These are phyloP conservation scores for Paragorgia papillata DNA, from an alignment of 92 coral and sea anemone genomes.

Conservation along the genomic window DNA sequence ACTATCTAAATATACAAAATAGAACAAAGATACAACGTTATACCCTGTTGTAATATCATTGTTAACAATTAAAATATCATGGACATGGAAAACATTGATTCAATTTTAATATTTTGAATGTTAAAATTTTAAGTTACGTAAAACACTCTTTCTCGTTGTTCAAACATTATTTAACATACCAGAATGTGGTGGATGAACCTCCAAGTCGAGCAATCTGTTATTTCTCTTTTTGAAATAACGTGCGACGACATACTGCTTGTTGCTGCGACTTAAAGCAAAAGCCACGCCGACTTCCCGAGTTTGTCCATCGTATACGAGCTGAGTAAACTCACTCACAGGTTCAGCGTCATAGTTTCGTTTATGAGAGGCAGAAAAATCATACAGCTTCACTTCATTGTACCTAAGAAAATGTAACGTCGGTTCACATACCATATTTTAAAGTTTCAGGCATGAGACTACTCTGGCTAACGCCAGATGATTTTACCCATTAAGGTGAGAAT, in stretches of 20 bases:
- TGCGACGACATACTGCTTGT: conserved; percentile 42
- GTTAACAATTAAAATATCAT: too few species aligned
- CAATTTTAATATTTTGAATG: too few species aligned
- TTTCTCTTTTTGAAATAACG: conserved; percentile 37
- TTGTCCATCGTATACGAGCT: conserved; percentile 38
- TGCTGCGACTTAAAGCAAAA: conserved; percentile 27
- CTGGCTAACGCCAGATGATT: too few species aligned
- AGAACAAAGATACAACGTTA: too few species aligned
- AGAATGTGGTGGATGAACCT: conserved; percentile 39
- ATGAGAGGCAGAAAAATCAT: conserved; percentile 36
- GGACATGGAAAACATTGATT: too few species aligned
- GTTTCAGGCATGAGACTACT: too few species aligned
- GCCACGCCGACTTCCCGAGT: conserved; percentile 45
- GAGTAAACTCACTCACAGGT: conserved; percentile 38
- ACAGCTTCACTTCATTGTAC: conserved; percentile 41
- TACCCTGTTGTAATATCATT: too few species aligned
- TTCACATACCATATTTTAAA: too few species aligned
- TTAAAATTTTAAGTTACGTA: too few species aligned
- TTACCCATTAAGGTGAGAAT: too few species aligned
- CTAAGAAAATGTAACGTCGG: not conserved
- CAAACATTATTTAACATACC: too few species aligned
- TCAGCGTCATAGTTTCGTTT: conserved; percentile 35
- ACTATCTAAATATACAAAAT: not conserved
- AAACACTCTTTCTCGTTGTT: too few species aligned
- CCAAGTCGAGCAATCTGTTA: conserved; percentile 6